Conservation (phyloP, 2,797 vertebrate genomes). For the Sebastes dallii region DNA sequence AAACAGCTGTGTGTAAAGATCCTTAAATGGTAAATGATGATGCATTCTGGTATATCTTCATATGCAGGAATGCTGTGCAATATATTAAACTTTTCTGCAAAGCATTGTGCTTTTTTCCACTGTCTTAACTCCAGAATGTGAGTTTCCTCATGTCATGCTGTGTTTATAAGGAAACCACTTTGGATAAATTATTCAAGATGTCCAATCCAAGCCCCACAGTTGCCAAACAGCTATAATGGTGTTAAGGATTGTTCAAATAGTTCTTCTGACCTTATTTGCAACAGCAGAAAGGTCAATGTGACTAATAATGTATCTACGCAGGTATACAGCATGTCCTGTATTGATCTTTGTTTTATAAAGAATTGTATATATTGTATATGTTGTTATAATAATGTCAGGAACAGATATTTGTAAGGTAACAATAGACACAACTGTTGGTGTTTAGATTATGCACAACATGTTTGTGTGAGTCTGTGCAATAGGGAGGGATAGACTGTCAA, state of each 20-base stretch:
- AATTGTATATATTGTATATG: background rate
- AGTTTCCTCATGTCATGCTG: background rate
- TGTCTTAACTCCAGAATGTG: background rate
- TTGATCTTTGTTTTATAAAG: background rate
- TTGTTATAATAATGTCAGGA: background rate
- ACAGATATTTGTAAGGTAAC: background rate
- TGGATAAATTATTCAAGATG: background rate
- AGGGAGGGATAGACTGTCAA: background rate
- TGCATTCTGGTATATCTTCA: background rate
- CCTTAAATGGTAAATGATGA: background rate
- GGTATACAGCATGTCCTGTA: background rate
- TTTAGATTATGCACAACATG: background rate
- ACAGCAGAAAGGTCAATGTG: background rate
- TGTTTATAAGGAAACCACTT: background rate
- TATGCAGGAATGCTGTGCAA: background rate
- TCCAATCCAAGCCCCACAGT: background rate
- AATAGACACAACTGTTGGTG: background rate
- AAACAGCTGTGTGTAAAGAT: background rate
- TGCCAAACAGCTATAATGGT: background rate
- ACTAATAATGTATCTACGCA: background rate
- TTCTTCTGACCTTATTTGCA: background rate
- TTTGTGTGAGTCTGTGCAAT: constrained; percentile 14
- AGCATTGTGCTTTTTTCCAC: background rate
- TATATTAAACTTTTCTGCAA: background rate
- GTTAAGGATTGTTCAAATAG: background rate